phyloP scores from a whole-genome alignment of 2,113 vertebrate genomes.

The Egretta garzetta region DNA sequence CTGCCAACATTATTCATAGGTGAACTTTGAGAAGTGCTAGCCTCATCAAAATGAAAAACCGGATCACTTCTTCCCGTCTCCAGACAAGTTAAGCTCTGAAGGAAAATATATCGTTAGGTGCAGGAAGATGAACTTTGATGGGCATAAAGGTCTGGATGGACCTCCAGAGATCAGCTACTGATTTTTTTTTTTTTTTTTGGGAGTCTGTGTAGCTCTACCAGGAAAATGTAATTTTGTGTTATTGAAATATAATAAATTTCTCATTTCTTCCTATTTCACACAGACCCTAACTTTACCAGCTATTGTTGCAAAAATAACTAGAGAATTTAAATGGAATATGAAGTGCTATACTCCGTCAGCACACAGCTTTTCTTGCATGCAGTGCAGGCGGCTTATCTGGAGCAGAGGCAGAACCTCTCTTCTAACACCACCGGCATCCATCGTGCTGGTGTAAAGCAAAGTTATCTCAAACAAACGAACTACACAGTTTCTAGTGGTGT shows the following conservation, averaged over 20 bases:
- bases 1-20: conserved; percentile 29
- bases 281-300: conserved; percentile 12
- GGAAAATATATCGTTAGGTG: not conserved
- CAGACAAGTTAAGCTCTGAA: not conserved
- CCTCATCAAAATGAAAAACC: conserved; percentile 48
- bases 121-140: not conserved
- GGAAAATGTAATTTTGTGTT: conserved; percentile 28
- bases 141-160: not conserved
- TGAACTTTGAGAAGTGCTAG: conserved; percentile 57
- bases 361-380: not conserved
- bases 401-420: not conserved
- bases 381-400: not conserved
- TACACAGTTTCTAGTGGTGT: rapidly evolving
- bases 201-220: not conserved
- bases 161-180: not conserved
- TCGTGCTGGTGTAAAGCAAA: not conserved
- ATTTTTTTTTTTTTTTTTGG: not conserved
- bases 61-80: not conserved
- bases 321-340: conserved; percentile 3
- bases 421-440: not conserved
- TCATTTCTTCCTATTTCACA: conserved; percentile 36
- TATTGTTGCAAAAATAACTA: conserved; percentile 21
- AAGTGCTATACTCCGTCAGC: not conserved
- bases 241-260: conserved; percentile 24
- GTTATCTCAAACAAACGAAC: not conserved